Percentiles rank a stretch among this genome's conserved stretches.
Conservation (phyloP, 92 coral and sea anemone genomes). For the Siderastrea radians region DNA sequence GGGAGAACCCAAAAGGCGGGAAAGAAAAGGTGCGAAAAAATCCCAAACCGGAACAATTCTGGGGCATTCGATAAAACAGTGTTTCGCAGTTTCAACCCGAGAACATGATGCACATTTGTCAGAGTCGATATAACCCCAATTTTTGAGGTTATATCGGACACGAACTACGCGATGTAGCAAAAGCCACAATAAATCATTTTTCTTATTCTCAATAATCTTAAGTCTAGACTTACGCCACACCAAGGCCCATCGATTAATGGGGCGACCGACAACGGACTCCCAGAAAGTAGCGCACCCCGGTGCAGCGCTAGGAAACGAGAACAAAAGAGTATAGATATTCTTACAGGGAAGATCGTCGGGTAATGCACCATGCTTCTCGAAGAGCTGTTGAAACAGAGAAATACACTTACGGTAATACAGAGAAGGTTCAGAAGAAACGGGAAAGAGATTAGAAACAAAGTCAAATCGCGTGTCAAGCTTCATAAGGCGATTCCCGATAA, state of each 20-base stretch:
- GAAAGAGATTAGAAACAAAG: too few relatives aligned
- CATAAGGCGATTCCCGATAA: too few relatives aligned
- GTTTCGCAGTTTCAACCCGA: too few relatives aligned
- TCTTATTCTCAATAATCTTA: neutral
- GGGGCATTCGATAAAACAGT: constrained; percentile 42
- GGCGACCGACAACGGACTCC: too few relatives aligned
- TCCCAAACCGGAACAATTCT: constrained; percentile 9
- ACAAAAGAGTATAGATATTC: neutral
- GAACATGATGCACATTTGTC: constrained; percentile 30
- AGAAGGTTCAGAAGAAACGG: neutral
- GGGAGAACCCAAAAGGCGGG: neutral
- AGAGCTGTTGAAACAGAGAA: neutral
- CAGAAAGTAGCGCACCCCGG: constrained; percentile 6
- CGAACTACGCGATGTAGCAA: neutral
- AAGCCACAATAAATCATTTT: constrained; percentile 24
- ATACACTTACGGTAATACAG: neutral
- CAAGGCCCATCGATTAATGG: too few relatives aligned
- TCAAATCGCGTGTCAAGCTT: too few relatives aligned
- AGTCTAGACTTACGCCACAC: neutral
- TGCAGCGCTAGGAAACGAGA: neutral
- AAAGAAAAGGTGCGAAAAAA: neutral
- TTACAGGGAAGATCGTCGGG: too few relatives aligned
- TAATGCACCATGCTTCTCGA: too few relatives aligned
- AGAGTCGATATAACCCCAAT: constrained; percentile 1
- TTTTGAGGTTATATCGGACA: constrained; percentile 13